A percentile compares a stretch with the other conserved stretches of the same genome.
Conservation (phyloP, 2,888 invertebrate species). For the Ectemnius continuus region DNA sequence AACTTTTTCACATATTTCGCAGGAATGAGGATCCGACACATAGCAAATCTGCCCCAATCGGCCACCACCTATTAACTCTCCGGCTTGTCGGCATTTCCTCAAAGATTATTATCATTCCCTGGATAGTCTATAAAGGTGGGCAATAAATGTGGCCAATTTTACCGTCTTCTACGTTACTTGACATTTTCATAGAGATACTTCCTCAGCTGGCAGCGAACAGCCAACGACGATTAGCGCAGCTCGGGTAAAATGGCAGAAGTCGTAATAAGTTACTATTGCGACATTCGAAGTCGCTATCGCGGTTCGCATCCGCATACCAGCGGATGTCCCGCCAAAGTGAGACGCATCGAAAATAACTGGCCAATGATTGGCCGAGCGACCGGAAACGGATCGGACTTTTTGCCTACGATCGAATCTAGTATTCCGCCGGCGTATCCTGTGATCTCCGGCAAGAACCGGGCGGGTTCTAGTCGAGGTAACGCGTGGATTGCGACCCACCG, state of each 20-base stretch:
- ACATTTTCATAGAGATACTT: slow-evolving; percentile 17
- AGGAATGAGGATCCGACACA: slow-evolving; percentile 14
- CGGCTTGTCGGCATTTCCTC: slow-evolving; percentile 33
- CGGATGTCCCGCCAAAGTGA: slow-evolving; percentile 2
- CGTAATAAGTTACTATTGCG: not conserved
- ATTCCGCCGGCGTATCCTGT: slow-evolving; percentile 22
- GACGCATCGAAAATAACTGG: slow-evolving; percentile 34
- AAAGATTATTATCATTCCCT: slow-evolving; percentile 38
- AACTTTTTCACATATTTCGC: slow-evolving; percentile 20
- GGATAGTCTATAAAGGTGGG: slow-evolving; percentile 35
- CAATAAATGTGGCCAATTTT: slow-evolving; percentile 25
- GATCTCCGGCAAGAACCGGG: slow-evolving; percentile 26
- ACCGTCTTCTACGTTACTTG: not conserved
- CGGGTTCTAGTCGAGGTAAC: slow-evolving; percentile 15
- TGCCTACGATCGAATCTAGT: slow-evolving; percentile 9
- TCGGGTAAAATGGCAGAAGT: not conserved
- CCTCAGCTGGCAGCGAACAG: not conserved
- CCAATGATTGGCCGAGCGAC: slow-evolving; percentile 25
- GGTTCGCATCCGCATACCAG: slow-evolving; percentile 1
- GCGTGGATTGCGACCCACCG: slow-evolving; percentile 9
- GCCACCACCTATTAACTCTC: slow-evolving; percentile 20
- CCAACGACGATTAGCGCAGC: not conserved
- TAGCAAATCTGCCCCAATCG: slow-evolving; percentile 16
- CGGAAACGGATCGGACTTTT: slow-evolving; percentile 11
- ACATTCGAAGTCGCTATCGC: not conserved